Conservation (phyloP, 2,888 invertebrate genomes). For the Siphonodentalium dalli region DNA sequence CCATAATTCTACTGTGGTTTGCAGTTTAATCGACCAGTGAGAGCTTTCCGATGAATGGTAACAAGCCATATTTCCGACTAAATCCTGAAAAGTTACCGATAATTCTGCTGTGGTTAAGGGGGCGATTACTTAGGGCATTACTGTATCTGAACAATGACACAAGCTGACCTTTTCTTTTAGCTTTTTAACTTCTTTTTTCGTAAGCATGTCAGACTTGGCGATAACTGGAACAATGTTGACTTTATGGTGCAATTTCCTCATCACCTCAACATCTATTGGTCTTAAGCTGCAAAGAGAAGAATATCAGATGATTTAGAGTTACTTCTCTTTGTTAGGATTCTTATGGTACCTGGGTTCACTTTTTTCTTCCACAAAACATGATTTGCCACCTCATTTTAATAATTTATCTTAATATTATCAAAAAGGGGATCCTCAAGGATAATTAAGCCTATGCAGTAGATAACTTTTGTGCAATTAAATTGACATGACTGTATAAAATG, state of each 20-base stretch:
- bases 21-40: too few species aligned
- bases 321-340: too few species aligned
- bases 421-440: too few species aligned
- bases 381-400: background rate
- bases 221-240: conserved; percentile 94
- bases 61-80: too few species aligned
- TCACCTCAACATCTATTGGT: conserved; percentile 88
- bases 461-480: too few species aligned
- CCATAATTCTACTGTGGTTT: too few species aligned
- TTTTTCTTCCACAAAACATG: background rate
- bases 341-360: background rate
- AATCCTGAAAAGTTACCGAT: too few species aligned
- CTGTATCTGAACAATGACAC: background rate
- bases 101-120: too few species aligned
- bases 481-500: too few species aligned
- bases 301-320: background rate
- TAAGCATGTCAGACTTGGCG: conserved; percentile 91
- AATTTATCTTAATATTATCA: background rate
- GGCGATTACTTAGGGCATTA: too few species aligned
- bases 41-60: too few species aligned
- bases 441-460: too few species aligned
- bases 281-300: conserved; percentile 73
- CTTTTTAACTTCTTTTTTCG: conserved; percentile 81
- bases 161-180: conserved; percentile 78
- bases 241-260: conserved; percentile 86